Conservation (phyloP, 1,140 invertebrate species). For the Zaprionus vittiger region DNA sequence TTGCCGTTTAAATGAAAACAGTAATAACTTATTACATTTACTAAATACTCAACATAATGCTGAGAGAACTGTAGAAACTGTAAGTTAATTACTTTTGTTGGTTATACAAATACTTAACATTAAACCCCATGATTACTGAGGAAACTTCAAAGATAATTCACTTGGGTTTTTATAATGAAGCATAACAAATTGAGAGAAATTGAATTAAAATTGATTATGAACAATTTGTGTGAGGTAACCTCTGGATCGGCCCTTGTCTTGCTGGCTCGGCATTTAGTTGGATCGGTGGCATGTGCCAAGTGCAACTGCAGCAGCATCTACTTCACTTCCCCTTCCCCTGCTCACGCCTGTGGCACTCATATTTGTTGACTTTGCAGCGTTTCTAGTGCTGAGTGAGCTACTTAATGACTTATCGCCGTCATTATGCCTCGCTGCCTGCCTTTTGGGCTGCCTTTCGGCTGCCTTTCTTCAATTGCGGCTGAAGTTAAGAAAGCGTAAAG, state of each 20-base stretch:
- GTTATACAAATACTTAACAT: neutral
- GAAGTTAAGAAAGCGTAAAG: conserved; percentile 73
- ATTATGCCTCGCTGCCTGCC: conserved; percentile 68
- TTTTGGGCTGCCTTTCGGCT: conserved; percentile 40
- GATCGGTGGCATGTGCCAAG: conserved; percentile 13
- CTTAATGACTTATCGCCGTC: conserved; percentile 76
- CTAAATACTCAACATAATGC: no score
- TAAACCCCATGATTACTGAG: neutral
- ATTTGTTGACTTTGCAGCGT: conserved; percentile 45
- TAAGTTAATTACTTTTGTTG: no score
- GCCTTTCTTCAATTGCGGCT: conserved; percentile 36
- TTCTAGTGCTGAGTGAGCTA: conserved; percentile 61
- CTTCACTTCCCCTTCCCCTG: neutral
- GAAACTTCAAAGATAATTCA: neutral
- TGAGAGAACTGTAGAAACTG: no score
- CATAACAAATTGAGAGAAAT: neutral
- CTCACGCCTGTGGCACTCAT: neutral
- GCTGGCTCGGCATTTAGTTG: conserved; percentile 1
- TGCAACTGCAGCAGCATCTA: conserved; percentile 11
- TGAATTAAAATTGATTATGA: conserved; percentile 5
- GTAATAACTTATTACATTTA: neutral
- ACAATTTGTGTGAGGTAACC: neutral
- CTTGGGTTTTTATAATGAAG: neutral
- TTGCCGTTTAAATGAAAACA: neutral
- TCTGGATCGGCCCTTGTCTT: conserved; percentile 6